These are phyloP conservation scores for Zaprionus inermis DNA, from an alignment of 1,140 invertebrate species.

Conservation along the genomic window DNA sequence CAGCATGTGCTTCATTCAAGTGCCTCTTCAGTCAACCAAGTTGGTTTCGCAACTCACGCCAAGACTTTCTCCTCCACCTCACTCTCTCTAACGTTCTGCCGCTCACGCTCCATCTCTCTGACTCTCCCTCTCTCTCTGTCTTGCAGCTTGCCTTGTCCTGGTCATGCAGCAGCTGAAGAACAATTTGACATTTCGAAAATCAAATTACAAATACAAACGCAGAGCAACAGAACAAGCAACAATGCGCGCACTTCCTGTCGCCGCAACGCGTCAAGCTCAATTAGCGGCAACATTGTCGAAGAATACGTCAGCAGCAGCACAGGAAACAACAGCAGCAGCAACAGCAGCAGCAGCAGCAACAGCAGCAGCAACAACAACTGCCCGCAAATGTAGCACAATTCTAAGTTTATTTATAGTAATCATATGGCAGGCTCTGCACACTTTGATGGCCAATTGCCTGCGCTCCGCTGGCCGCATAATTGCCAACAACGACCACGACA, in stretches of 20 bases:
- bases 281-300: slow-evolving; percentile 72
- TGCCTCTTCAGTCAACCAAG: slow-evolving; percentile 2
- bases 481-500: slow-evolving; percentile 17
- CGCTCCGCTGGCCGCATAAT: slow-evolving; percentile 34
- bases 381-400: slow-evolving; percentile 73
- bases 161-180: slow-evolving; percentile 74
- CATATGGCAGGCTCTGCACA: slow-evolving; percentile 73
- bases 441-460: slow-evolving; percentile 61
- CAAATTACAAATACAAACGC: slow-evolving; percentile 83
- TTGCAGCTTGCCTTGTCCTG: slow-evolving; percentile 48
- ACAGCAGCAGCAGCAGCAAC: slow-evolving; percentile 25
- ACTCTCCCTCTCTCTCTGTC: slow-evolving; percentile 20
- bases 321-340: slow-evolving; percentile 23
- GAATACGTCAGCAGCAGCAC: slow-evolving; percentile 49
- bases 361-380: slow-evolving; percentile 45
- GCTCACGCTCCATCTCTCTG: no score
- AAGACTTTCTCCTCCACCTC: slow-evolving; percentile 14
- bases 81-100: slow-evolving; percentile 2
- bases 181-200: slow-evolving; percentile 83
- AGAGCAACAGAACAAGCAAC: slow-evolving; percentile 42
- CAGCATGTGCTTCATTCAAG: slow-evolving; percentile 56
- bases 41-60: background rate
- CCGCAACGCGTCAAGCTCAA: slow-evolving; percentile 61
- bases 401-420: slow-evolving; percentile 80
- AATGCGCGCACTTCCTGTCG: slow-evolving; percentile 67